These are phyloP conservation scores for Speoplatyrhinus poulsoni DNA, from an alignment of 2,113 vertebrate species.

Conservation along the genomic window DNA sequence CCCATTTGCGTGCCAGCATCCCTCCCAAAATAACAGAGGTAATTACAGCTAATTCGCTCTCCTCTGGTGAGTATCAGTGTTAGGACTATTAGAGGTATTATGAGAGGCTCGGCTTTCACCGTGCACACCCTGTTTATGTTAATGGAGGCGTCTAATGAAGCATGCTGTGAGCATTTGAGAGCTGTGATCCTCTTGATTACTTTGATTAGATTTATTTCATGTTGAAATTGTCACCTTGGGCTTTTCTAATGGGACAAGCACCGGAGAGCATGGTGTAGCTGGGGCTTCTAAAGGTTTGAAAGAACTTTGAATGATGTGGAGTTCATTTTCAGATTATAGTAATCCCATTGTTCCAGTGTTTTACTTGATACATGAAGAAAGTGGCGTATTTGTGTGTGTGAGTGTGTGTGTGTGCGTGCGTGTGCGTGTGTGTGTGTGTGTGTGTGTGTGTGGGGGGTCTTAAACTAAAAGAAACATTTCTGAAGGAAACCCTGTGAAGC, in stretches of 20 bases:
- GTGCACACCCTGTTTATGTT: constrained; percentile 48
- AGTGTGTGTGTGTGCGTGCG: too few relatives aligned
- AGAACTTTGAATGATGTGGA: too few relatives aligned
- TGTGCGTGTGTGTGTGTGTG: too few relatives aligned
- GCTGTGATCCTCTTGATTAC: constrained; percentile 59
- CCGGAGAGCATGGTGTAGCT: constrained; percentile 19
- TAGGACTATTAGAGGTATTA: constrained; percentile 48
- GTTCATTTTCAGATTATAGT: too few relatives aligned
- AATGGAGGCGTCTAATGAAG: constrained; percentile 69
- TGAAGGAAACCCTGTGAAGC: constrained; percentile 2
- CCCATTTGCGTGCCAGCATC: constrained; percentile 54
- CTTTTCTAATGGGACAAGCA: constrained; percentile 21
- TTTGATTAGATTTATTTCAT: constrained; percentile 44
- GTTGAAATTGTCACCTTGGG: constrained; percentile 50
- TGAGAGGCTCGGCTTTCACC: constrained; percentile 56
- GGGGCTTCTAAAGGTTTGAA: constrained; percentile 1
- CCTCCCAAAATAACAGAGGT: constrained; percentile 54
- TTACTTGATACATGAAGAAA: neutral
- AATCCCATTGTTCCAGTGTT: neutral
- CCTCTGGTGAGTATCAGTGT: constrained; percentile 47
- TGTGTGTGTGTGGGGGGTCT: too few relatives aligned
- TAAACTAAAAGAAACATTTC: neutral
- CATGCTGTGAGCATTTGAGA: constrained; percentile 59
- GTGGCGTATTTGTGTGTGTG: too few relatives aligned
- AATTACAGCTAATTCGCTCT: constrained; percentile 65